A percentile compares a stretch with the other conserved stretches of the same genome.
Conservation (phyloP, 2,888 invertebrate genomes). For the Notodromas monacha region DNA sequence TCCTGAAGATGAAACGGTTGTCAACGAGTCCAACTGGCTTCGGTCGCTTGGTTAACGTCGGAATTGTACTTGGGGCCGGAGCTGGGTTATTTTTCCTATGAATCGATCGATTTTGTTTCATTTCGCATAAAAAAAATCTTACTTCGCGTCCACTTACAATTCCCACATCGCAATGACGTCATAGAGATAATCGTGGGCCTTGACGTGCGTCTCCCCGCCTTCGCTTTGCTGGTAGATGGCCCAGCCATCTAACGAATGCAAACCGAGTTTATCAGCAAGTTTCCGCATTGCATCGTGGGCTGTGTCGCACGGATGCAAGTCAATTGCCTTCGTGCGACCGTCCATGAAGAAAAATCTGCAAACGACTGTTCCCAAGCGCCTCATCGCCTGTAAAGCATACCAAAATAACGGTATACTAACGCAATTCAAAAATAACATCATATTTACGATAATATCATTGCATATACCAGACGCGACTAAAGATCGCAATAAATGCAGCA, state of each 20-base stretch:
- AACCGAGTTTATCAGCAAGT: slow-evolving; percentile 46
- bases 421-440: not conserved
- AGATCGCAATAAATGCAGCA: not conserved
- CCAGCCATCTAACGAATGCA: slow-evolving; percentile 63
- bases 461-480: slow-evolving; percentile 7
- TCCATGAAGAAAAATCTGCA: slow-evolving; percentile 71
- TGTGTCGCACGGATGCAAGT: slow-evolving; percentile 75
- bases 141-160: slow-evolving; percentile 20
- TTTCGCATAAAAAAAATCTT: no score
- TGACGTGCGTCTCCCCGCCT: slow-evolving; percentile 58
- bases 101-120: no score
- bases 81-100: not conserved
- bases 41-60: not conserved
- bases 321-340: slow-evolving; percentile 72
- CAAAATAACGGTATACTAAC: no score
- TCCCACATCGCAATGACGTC: slow-evolving; percentile 87
- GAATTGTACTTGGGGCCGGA: not conserved
- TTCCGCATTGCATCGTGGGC: slow-evolving; percentile 62
- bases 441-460: not conserved
- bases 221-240: slow-evolving; percentile 59
- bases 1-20: slow-evolving; percentile 66
- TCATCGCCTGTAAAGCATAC: slow-evolving; percentile 40
- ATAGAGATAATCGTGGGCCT: slow-evolving; percentile 62
- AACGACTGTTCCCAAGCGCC: slow-evolving; percentile 58
- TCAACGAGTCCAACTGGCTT: slow-evolving; percentile 25